phyloP scores from a whole-genome alignment of 2,113 vertebrate species.

The Phylloscopus whistleri region DNA sequence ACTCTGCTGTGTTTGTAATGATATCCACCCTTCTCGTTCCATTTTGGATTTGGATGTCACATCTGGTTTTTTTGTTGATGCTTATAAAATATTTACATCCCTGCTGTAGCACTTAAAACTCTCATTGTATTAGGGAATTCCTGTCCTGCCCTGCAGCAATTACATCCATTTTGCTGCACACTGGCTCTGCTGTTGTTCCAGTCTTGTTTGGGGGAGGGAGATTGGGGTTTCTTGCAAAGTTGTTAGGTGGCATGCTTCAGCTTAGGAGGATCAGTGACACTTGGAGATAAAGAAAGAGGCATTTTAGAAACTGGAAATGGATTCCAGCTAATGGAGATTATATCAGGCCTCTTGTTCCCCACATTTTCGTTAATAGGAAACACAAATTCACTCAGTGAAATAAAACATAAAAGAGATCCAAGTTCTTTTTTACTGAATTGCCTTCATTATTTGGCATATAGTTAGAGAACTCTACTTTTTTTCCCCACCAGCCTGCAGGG shows the following conservation, averaged over 20 bases:
- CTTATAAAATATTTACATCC: constrained; percentile 60
- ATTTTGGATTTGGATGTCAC: constrained; percentile 29
- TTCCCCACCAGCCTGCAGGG: not conserved
- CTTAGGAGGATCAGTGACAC: not conserved
- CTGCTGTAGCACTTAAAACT: constrained; percentile 38
- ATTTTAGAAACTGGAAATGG: not conserved
- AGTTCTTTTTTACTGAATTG: not conserved
- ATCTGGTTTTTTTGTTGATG: not conserved
- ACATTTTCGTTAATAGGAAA: not conserved
- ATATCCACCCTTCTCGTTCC: not conserved
- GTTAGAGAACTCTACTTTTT: not conserved
- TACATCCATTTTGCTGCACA: not conserved
- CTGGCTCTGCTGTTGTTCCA: not conserved
- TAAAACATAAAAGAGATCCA: not conserved
- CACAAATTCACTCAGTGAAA: not conserved
- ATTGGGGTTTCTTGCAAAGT: not conserved
- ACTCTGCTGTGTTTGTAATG: not conserved
- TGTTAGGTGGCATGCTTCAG: not conserved
- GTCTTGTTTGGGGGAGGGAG: not conserved
- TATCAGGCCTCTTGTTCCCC: not conserved
- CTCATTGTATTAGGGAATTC: constrained; percentile 39
- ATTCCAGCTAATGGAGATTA: not conserved
- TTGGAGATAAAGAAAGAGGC: not conserved
- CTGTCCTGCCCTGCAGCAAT: constrained; percentile 43
- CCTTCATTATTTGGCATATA: not conserved